Percentiles rank a stretch among this genome's conserved stretches.
phyloP scores from a whole-genome alignment of 2,888 invertebrate species.

The Euproctis similis region DNA sequence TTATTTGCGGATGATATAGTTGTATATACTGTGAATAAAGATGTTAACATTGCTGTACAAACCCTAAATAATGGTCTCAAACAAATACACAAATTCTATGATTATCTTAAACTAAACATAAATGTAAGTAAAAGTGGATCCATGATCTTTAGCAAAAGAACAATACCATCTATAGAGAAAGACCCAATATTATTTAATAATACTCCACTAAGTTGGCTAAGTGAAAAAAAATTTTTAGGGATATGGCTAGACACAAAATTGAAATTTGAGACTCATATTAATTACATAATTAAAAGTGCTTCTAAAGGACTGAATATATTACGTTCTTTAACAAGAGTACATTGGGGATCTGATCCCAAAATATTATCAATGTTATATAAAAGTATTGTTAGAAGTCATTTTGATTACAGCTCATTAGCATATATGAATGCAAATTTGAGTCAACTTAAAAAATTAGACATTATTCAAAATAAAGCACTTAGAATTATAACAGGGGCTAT shows the following conservation, averaged over 20 bases:
- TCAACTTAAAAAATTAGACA: conserved; percentile 4
- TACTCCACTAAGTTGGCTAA: no score
- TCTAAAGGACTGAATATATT: neutral
- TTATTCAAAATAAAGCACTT: conserved; percentile 4
- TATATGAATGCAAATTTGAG: conserved; percentile 2
- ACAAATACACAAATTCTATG: no score
- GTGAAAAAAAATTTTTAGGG: neutral
- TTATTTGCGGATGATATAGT: conserved; percentile 11
- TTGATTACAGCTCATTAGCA: neutral
- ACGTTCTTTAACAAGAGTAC: neutral
- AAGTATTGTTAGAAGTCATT: neutral
- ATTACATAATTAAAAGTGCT: neutral
- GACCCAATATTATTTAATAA: no score
- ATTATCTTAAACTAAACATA: no score
- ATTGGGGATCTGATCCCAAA: neutral
- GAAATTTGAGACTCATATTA: neutral
- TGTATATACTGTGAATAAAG: conserved; percentile 5
- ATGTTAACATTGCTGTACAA: neutral
- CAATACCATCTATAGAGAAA: no score
- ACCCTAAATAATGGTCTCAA: no score
- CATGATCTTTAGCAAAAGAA: no score
- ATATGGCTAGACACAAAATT: neutral
- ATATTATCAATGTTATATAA: neutral
- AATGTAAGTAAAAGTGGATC: no score
- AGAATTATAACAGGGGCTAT: conserved; percentile 7